Evolutionary conservation across 2,888 invertebrate genomes (phyloP).

Genomic region (Toxonevra muliebris): DNA sequence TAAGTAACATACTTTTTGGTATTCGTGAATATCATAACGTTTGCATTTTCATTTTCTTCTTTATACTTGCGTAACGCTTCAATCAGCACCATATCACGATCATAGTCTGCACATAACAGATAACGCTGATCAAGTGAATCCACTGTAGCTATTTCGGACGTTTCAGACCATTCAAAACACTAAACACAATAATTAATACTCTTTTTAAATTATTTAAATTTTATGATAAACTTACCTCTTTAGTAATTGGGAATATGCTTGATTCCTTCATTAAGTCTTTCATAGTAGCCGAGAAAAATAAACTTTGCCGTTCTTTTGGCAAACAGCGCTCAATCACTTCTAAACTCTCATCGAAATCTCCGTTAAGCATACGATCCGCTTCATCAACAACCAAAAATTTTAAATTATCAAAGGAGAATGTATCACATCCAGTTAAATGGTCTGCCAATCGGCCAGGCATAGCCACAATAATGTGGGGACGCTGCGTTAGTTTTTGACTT

Average conservation of each 20-base stretch:
- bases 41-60: slow-evolving; percentile 77
- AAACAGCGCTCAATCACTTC: slow-evolving; percentile 80
- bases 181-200: slow-evolving; percentile 35
- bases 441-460: slow-evolving; percentile 96
- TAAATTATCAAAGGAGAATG: slow-evolving; percentile 80
- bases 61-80: slow-evolving; percentile 81
- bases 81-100: slow-evolving; percentile 91
- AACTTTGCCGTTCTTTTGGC: slow-evolving; percentile 82
- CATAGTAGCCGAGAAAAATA: slow-evolving; percentile 96
- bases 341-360: slow-evolving; percentile 84
- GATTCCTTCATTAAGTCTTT: slow-evolving; percentile 81
- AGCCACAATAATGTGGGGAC: slow-evolving; percentile 94
- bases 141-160: slow-evolving; percentile 81
- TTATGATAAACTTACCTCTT: slow-evolving; percentile 68
- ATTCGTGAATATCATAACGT: slow-evolving; percentile 93
- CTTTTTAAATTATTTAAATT: neutral
- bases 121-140: slow-evolving; percentile 90
- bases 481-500: slow-evolving; percentile 80
- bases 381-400: slow-evolving; percentile 95
- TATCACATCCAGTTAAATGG: slow-evolving; percentile 87
- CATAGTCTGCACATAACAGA: slow-evolving; percentile 88
- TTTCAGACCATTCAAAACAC: slow-evolving; percentile 73
- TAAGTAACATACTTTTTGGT: slow-evolving; percentile 85
- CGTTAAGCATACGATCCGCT: slow-evolving; percentile 83
- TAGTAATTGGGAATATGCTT: slow-evolving; percentile 70